A percentile compares a stretch with the other conserved stretches of the same genome.
These are phyloP conservation scores for Sphinx pinastri DNA, from an alignment of 2,888 invertebrate species.

Conservation along the genomic window DNA sequence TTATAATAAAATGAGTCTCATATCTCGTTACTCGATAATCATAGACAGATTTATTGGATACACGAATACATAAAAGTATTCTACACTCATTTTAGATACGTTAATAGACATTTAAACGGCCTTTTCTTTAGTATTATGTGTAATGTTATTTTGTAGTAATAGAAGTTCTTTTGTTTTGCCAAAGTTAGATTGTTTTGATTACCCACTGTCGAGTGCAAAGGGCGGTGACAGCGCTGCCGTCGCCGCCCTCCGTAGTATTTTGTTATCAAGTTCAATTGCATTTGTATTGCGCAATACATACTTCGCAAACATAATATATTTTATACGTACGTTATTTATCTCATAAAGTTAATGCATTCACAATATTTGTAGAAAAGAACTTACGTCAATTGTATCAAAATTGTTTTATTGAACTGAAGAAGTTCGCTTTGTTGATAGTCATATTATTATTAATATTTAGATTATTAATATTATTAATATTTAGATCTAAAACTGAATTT, in stretches of 20 bases:
- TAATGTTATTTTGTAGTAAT: background rate
- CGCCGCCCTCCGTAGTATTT: background rate
- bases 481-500: too few species aligned
- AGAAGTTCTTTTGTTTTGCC: background rate
- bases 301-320: background rate
- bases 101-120: too few species aligned
- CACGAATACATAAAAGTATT: too few species aligned
- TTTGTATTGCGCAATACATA: background rate
- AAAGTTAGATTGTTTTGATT: slow-evolving; percentile 53
- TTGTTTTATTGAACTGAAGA: too few species aligned
- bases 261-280: background rate
- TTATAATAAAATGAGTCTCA: background rate
- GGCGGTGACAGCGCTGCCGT: slow-evolving; percentile 11
- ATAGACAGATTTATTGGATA: too few species aligned
- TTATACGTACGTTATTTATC: background rate
- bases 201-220: slow-evolving; percentile 40
- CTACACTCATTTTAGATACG: too few species aligned
- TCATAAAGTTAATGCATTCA: background rate
- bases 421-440: too few species aligned
- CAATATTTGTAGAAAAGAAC: background rate
- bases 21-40: too few species aligned
- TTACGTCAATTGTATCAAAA: too few species aligned
- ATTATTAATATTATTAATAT: too few species aligned
- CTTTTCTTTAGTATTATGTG: too few species aligned
- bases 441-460: too few species aligned